Evolutionary conservation across 2,888 invertebrate genomes (phyloP), one percentile per base, ranked within the genome.

Genomic region (Cephus nigrinus): DNA sequence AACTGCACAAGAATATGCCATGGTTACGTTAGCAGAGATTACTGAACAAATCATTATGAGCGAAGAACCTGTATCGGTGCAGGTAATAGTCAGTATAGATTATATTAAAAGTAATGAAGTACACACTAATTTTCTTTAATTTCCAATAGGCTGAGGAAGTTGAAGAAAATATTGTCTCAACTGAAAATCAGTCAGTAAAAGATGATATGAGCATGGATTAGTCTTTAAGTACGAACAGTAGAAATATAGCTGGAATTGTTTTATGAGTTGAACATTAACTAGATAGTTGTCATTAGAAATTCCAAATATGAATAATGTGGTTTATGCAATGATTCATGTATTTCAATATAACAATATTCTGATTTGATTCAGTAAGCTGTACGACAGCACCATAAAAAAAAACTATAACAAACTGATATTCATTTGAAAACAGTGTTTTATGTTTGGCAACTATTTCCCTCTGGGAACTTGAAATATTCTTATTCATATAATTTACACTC

Each of bases 21-120:
- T 35, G 12, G 34, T 34, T 33, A 35, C 71, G 23, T 76, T 78
- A 34, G 31, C 71, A n/a, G 77, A 77, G 30, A 32, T 77, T 75
- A 69, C 40, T 69, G 74, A 75, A 40, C 74, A 71, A 71, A 31
- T 71, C 12, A 71, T n/a, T 32, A 71, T 71, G 12, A 33, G 11
- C 9, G 12, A 71, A 12, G 31, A 71, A 71, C 33, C 31, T 31
- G 31, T 15, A 33, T 12, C 9, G 12, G 31, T 33, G 23, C 71
- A 71, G 71, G 71, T 71, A 71, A 71, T 71, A 40, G 12, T 12
- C 12, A 36, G 4, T 15, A 40, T 15, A 23, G 55, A 55, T 55
- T 23, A 23, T 55, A 55, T 55, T 55, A 9, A 23, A 55, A 55
- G 5, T 1, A 55, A 55, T 23, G 55, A 23, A 55, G 23, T 23